Percentiles rank a stretch among this genome's conserved stretches.
Evolutionary conservation across 37 sponge, comb jelly and placozoan species (phyloP).

Genomic region (Corticium candelabrum): DNA sequence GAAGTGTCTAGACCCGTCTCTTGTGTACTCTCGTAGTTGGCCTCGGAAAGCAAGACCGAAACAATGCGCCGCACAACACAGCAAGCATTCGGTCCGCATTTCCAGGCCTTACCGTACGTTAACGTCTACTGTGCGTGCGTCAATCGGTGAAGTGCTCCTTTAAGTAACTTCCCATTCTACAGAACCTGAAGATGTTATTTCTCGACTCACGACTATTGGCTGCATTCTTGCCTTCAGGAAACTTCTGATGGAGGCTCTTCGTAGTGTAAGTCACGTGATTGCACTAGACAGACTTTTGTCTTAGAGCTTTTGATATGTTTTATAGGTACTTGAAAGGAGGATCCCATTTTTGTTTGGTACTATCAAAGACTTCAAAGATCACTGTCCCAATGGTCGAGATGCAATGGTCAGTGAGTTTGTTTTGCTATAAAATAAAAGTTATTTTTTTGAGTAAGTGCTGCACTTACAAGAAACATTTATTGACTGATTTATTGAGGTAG

Average conservation of each 20-base stretch:
- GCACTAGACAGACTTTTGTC: not conserved
- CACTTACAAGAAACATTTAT: not conserved
- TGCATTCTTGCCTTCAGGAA: constrained; percentile 70
- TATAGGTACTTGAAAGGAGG: constrained; percentile 29
- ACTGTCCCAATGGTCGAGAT: constrained; percentile 18
- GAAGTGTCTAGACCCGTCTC: too few relatives aligned
- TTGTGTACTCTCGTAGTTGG: too few relatives aligned
- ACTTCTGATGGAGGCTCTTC: constrained; percentile 53
- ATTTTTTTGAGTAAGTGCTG: too few relatives aligned
- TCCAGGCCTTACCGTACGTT: too few relatives aligned
- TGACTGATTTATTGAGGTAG: too few relatives aligned
- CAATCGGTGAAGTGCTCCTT: too few relatives aligned
- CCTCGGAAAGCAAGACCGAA: too few relatives aligned
- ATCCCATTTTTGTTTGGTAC: constrained; percentile 61
- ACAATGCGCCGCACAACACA: too few relatives aligned
- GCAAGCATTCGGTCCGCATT: too few relatives aligned
- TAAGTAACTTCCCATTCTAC: too few relatives aligned
- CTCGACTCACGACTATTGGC: constrained; percentile 58
- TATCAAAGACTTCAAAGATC: constrained; percentile 65
- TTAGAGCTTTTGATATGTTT: not conserved
- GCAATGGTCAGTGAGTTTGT: not conserved
- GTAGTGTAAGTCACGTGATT: constrained; percentile 18
- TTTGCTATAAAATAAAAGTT: too few relatives aligned
- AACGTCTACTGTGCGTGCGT: too few relatives aligned
- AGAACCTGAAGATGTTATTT: constrained; percentile 63